These are phyloP conservation scores for Achroia grisella DNA, from an alignment of 1,140 invertebrate genomes.

Conservation along the genomic window DNA sequence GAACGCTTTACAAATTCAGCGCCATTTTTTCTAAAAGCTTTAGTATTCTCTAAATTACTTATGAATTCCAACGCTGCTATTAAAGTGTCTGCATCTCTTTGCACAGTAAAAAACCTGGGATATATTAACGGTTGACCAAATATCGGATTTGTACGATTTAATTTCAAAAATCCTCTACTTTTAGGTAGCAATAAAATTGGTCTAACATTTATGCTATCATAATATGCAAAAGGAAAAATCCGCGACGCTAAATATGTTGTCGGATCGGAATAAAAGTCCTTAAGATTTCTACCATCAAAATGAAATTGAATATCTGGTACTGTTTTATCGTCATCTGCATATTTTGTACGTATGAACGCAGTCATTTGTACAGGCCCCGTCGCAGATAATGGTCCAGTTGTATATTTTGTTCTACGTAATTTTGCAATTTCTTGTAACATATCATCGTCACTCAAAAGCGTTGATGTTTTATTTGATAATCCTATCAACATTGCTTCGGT, in stretches of 20 bases:
- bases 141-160: constrained; percentile 78
- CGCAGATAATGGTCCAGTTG: constrained; percentile 58
- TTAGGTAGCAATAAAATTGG: constrained; percentile 80
- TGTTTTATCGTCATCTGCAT: constrained; percentile 46
- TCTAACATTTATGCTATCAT: constrained; percentile 53
- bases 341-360: constrained; percentile 68
- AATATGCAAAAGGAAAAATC: constrained; percentile 63
- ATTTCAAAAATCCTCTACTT: constrained; percentile 78
- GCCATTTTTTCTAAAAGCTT: constrained; percentile 73
- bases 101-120: constrained; percentile 81
- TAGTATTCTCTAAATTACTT: constrained; percentile 70
- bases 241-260: constrained; percentile 28
- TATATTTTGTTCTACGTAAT: constrained; percentile 31
- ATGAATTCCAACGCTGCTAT: constrained; percentile 75
- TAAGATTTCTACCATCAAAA: constrained; percentile 27
- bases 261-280: constrained; percentile 31
- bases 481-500: constrained; percentile 72
- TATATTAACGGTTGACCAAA: constrained; percentile 84
- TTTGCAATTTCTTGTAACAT: constrained; percentile 66
- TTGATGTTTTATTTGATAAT: constrained; percentile 64
- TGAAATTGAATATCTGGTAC: constrained; percentile 78
- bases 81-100: constrained; percentile 77
- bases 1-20: constrained; percentile 72
- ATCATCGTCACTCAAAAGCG: constrained; percentile 42
- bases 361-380: constrained; percentile 68